Evolutionary conservation across 92 coral and sea anemone species (phyloP), one percentile per base, ranked within the genome.

Genomic region (Scolanthus callimorphus): DNA sequence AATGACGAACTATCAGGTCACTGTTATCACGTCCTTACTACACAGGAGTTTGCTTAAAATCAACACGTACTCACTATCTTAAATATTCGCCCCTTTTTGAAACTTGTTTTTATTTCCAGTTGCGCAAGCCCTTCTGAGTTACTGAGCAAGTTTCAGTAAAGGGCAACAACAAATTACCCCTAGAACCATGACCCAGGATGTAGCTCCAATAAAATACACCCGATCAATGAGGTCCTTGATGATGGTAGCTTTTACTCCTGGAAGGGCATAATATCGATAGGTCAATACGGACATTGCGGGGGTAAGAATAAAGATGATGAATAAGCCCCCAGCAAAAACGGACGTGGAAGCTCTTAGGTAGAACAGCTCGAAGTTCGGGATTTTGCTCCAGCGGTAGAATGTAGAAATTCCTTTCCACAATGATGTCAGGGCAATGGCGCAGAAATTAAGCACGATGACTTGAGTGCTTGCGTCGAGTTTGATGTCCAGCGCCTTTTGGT

Each of bases 331-430:
- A 12, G 87, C 86, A 45, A 91, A 84, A 25, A 91, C 83, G 29
- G 97, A 85, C 17, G 96, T 82, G 31, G 86, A 68, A 2, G 97
- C 97, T 9, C 97, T 82, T 25, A 88, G 68, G 48, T 73, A 73
- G 64, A 91, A 91, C 22, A 74, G 75, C 26, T 88, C 96, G 44
- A 77, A 88, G 31, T 69, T 39, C 17, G 70, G 77, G 26, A 88
- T 71, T 55, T 86, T 77, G 39, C 94, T 84, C 95, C 96, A 89
- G 23, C 99, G 73, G 46, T 89, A 94, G 61, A 94, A 94, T 29
- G 94, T 90, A 9, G 96, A 88, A 37, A 91, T 83, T 4, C 97
- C 97, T 34, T 91, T 91, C 97, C 97, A 91, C 34, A 85, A 63
- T 15, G 97, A 81, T n/a, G 97, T 91, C 57, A 88, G 60, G 11